phyloP scores from a whole-genome alignment of 2,797 vertebrate species.

The Megalops cyprinoides region DNA sequence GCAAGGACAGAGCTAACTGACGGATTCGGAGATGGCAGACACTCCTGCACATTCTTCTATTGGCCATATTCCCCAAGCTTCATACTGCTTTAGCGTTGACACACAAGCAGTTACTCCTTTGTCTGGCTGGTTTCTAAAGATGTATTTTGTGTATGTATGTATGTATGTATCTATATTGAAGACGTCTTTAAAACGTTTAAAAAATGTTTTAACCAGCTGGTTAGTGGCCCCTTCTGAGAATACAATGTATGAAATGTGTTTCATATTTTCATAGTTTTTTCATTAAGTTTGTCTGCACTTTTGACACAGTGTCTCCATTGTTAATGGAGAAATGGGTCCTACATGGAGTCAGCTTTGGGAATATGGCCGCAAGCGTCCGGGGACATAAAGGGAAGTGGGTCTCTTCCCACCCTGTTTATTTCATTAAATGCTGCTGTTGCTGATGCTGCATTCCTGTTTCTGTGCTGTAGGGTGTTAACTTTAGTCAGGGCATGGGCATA shows the following conservation, averaged over 20 bases:
- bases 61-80: constrained; percentile 24
- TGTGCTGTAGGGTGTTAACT: constrained; percentile 16
- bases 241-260: constrained; percentile 7
- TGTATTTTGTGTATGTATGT: not conserved
- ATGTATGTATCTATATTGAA: constrained; percentile 9
- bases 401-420: constrained; percentile 5
- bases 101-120: not conserved
- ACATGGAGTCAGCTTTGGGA: constrained; percentile 25
- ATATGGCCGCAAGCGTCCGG: constrained; percentile 31
- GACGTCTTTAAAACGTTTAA: constrained; percentile 25
- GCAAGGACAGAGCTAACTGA: not conserved
- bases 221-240: constrained; percentile 15
- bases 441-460: not conserved
- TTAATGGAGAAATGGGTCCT: constrained; percentile 37
- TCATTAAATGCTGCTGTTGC: constrained; percentile 1
- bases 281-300: not conserved
- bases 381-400: constrained; percentile 33
- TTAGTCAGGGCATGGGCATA: constrained; percentile 18
- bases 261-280: not conserved
- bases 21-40: too few relatives aligned
- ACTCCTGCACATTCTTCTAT: constrained; percentile 21
- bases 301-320: not conserved
- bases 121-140: constrained; percentile 13
- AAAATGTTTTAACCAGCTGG: constrained; percentile 16
- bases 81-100: not conserved